These are phyloP conservation scores for Sebastes nivosus DNA, from an alignment of 2,797 vertebrate genomes.

Conservation along the genomic window DNA sequence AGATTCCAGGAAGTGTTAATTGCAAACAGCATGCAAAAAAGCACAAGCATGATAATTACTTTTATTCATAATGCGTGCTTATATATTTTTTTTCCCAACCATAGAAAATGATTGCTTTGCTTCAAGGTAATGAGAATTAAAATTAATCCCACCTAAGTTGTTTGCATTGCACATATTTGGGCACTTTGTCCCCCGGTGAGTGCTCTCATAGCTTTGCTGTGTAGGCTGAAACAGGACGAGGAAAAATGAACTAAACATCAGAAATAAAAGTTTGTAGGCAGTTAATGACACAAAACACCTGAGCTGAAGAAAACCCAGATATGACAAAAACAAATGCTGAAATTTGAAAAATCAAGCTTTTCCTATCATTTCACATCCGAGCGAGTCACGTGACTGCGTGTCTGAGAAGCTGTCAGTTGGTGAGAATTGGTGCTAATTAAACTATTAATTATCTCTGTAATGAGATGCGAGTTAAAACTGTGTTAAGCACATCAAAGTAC, in stretches of 20 bases:
- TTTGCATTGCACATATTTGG: constrained; percentile 73
- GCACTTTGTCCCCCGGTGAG: constrained; percentile 42
- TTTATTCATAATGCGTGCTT: constrained; percentile 70
- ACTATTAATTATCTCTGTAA: constrained; percentile 80
- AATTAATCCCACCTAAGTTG: constrained; percentile 72
- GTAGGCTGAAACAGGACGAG: constrained; percentile 45
- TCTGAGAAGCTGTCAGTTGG: constrained; percentile 61
- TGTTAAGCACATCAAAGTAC: constrained; percentile 78
- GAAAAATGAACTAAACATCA: constrained; percentile 50
- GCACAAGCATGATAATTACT: constrained; percentile 70
- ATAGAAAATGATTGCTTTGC: constrained; percentile 74
- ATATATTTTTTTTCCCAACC: constrained; percentile 33
- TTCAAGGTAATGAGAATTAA: constrained; percentile 77
- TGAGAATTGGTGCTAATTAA: constrained; percentile 78
- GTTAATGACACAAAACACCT: constrained; percentile 38
- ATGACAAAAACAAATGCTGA: neutral
- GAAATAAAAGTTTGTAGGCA: constrained; percentile 60
- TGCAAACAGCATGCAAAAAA: constrained; percentile 63
- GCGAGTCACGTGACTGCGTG: constrained; percentile 20
- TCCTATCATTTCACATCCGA: constrained; percentile 24
- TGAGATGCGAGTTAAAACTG: constrained; percentile 75
- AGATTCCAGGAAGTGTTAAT: constrained; percentile 68
- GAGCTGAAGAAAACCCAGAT: constrained; percentile 27
- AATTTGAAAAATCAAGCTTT: neutral
- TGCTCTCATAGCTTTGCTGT: constrained; percentile 42